These are phyloP conservation scores for Cirrhinus mrigala DNA, from an alignment of 2,797 vertebrate genomes.

Conservation along the genomic window DNA sequence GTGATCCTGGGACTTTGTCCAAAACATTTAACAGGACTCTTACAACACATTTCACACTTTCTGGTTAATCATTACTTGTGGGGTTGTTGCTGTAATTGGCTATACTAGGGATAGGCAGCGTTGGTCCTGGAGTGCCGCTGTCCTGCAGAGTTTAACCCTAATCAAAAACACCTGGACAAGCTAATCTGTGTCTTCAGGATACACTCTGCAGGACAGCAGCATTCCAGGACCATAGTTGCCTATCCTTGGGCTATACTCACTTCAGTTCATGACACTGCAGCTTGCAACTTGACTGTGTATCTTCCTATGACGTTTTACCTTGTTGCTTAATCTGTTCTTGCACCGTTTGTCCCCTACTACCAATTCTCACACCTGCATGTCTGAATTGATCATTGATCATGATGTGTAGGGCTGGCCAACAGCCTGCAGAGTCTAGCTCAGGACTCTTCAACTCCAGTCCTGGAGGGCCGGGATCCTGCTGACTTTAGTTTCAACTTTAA, in stretches of 20 bases:
- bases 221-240: too few species aligned
- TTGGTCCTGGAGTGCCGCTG: too few species aligned
- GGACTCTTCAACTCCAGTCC: not conserved
- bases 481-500: not conserved
- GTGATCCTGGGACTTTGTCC: conserved; percentile 64
- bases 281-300: not conserved
- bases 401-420: not conserved
- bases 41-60: conserved; percentile 19
- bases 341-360: not conserved
- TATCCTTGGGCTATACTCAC: conserved; percentile 14
- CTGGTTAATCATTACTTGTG: not conserved
- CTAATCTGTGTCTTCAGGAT: too few species aligned
- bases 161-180: too few species aligned
- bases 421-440: not conserved
- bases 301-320: not conserved
- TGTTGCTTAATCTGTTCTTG: conserved; percentile 2
- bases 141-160: too few species aligned
- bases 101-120: conserved; percentile 18
- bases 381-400: not conserved
- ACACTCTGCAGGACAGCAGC: too few species aligned
- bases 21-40: not conserved
- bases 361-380: not conserved
- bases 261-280: not conserved
- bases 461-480: not conserved
- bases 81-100: conserved; percentile 21